A percentile compares a stretch with the other conserved stretches of the same genome.
Evolutionary conservation across 2,797 vertebrate genomes (phyloP).

Genomic region (Apogon hyalosoma): DNA sequence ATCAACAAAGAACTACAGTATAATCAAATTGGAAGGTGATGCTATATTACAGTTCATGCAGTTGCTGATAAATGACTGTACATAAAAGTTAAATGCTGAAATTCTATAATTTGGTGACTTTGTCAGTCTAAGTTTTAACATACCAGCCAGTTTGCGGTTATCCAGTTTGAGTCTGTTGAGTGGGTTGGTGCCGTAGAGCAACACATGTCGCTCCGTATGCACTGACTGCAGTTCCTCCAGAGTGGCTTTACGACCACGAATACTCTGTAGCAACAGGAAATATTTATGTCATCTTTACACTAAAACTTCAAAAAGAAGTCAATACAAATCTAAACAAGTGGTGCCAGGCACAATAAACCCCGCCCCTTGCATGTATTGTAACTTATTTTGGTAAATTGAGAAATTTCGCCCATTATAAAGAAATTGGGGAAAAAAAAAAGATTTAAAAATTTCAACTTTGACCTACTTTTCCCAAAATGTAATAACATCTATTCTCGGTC

Average conservation of each 20-base stretch:
- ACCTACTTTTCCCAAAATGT: too few relatives aligned
- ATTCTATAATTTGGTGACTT: neutral
- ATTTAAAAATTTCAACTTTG: too few relatives aligned
- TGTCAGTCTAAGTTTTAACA: neutral
- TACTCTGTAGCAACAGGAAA: slow-evolving; percentile 83
- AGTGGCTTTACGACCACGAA: slow-evolving; percentile 94
- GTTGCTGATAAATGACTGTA: too few relatives aligned
- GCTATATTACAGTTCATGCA: neutral
- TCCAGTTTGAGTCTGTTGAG: slow-evolving; percentile 97
- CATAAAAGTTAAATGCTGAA: neutral
- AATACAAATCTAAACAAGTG: too few relatives aligned
- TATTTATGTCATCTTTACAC: neutral
- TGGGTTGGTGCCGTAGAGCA: slow-evolving; percentile 96
- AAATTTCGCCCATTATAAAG: too few relatives aligned
- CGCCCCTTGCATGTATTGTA: too few relatives aligned
- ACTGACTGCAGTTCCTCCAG: slow-evolving; percentile 96
- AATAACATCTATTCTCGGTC: too few relatives aligned
- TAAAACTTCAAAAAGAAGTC: neutral
- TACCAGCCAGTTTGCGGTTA: slow-evolving; percentile 94
- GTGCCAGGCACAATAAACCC: too few relatives aligned
- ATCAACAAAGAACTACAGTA: neutral
- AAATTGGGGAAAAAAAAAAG: too few relatives aligned
- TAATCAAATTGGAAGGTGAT: neutral
- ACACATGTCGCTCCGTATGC: slow-evolving; percentile 91
- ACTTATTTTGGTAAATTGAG: too few relatives aligned